phyloP scores from a whole-genome alignment of 1,140 invertebrate species.

The Brachystomella parvula region DNA sequence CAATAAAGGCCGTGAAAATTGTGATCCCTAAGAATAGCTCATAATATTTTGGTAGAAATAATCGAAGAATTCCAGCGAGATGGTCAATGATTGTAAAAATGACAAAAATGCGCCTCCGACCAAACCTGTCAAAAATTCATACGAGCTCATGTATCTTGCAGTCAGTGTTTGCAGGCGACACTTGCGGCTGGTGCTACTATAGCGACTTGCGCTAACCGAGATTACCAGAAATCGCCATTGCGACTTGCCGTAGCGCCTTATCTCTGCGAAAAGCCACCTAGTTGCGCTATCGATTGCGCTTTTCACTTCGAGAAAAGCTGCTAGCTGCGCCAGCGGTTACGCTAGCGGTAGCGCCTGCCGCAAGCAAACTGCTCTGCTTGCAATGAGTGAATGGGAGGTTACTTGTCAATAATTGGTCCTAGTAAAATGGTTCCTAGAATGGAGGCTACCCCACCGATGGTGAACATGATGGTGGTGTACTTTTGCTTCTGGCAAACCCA shows the following conservation, averaged over 20 bases:
- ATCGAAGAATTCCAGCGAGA: slow-evolving; percentile 11
- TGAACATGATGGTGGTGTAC: slow-evolving; percentile 21
- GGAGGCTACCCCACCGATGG: slow-evolving; percentile 15
- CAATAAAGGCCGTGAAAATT: slow-evolving; percentile 18
- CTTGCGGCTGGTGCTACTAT: too few relatives aligned
- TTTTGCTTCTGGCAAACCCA: slow-evolving; percentile 27
- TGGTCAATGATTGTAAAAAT: slow-evolving; percentile 11
- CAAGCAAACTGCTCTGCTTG: too few relatives aligned
- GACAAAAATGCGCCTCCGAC: slow-evolving; percentile 26
- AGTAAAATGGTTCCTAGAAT: slow-evolving; percentile 27
- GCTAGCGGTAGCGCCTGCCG: too few relatives aligned
- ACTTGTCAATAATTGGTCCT: slow-evolving; percentile 29
- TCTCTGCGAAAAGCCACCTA: too few relatives aligned
- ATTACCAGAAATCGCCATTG: too few relatives aligned
- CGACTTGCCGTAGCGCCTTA: neutral
- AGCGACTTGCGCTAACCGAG: too few relatives aligned
- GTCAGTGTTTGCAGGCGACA: too few relatives aligned
- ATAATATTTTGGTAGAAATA: slow-evolving; percentile 14
- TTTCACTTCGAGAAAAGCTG: too few relatives aligned
- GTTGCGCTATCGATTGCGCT: too few relatives aligned
- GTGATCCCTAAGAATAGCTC: neutral
- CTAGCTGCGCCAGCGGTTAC: neutral
- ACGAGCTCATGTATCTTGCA: too few relatives aligned
- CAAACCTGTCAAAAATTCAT: slow-evolving; percentile 21
- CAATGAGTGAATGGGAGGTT: neutral